Percentiles rank a stretch among this genome's conserved stretches.
phyloP scores from a whole-genome alignment of 2,797 vertebrate species.

The Myotis findleyi region DNA sequence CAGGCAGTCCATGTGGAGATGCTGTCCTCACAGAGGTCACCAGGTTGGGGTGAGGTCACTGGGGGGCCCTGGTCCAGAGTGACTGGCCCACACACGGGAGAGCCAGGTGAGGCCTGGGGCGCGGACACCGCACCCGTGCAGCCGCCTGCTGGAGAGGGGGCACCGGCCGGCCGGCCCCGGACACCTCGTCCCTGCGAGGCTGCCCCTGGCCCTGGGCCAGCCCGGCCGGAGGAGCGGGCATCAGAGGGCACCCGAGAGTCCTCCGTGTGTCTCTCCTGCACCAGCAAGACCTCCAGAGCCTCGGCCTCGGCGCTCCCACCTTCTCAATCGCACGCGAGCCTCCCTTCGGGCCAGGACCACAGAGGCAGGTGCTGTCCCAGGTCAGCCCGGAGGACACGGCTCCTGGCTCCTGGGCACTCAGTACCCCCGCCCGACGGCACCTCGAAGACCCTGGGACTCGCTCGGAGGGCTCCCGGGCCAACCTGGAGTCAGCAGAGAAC shows the following conservation, averaged over 20 bases:
- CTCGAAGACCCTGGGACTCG: too few species aligned
- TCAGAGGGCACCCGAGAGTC: too few species aligned
- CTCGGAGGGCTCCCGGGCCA: neutral
- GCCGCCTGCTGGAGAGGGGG: neutral
- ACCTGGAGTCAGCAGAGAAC: too few species aligned
- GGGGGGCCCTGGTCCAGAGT: neutral
- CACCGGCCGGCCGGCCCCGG: neutral
- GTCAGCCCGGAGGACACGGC: neutral
- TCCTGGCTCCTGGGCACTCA: neutral
- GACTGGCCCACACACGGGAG: neutral
- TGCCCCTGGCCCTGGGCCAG: too few species aligned
- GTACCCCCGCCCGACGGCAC: neutral
- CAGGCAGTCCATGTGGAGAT: neutral
- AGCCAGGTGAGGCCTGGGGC: neutral
- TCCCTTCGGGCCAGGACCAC: neutral
- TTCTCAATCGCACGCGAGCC: too few species aligned
- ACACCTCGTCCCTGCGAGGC: neutral
- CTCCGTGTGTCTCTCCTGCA: too few species aligned
- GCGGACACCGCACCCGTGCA: neutral
- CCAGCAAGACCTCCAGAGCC: neutral
- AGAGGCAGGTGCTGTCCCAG: neutral
- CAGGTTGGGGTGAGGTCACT: neutral
- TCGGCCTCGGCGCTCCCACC: neutral
- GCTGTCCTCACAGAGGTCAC: neutral
- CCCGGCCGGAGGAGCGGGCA: neutral